Evolutionary conservation across 2,888 invertebrate genomes (phyloP).

Genomic region (Nomada flava): DNA sequence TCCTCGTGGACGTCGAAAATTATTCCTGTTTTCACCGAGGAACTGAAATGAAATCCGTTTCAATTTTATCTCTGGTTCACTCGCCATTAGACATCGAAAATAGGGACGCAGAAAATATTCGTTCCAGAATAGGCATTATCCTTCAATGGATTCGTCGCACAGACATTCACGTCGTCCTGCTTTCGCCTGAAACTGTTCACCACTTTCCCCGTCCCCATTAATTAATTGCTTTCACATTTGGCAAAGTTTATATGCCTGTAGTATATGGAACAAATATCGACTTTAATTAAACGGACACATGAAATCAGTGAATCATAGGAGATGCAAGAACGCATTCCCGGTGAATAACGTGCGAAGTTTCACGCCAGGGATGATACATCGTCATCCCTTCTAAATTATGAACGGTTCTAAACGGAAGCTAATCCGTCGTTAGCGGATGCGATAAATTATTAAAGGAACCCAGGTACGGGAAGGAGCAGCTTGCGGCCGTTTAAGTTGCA

Average conservation of each 20-base stretch:
- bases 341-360: conserved; percentile 5
- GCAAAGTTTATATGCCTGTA: no score
- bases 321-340: background rate
- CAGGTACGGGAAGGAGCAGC: background rate
- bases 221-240: background rate
- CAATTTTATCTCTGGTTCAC: conserved; percentile 67
- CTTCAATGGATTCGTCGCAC: conserved; percentile 27
- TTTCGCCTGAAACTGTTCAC: conserved; percentile 49
- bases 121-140: conserved; percentile 43
- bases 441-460: conserved; percentile 36
- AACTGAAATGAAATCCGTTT: conserved; percentile 35
- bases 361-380: conserved; percentile 5
- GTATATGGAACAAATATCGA: no score
- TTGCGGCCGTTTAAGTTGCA: conserved; percentile 14
- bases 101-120: conserved; percentile 59
- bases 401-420: conserved; percentile 23
- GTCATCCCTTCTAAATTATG: conserved; percentile 30
- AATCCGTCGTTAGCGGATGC: conserved; percentile 36
- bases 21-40: conserved; percentile 31
- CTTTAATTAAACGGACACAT: no score
- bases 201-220: conserved; percentile 12
- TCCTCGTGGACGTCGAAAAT: conserved; percentile 29
- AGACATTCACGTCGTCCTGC: conserved; percentile 31
- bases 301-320: background rate
- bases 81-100: conserved; percentile 71